A percentile compares a stretch with the other conserved stretches of the same genome.
phyloP scores from a whole-genome alignment of 2,888 invertebrate genomes.

The Lasioglossum morio region DNA sequence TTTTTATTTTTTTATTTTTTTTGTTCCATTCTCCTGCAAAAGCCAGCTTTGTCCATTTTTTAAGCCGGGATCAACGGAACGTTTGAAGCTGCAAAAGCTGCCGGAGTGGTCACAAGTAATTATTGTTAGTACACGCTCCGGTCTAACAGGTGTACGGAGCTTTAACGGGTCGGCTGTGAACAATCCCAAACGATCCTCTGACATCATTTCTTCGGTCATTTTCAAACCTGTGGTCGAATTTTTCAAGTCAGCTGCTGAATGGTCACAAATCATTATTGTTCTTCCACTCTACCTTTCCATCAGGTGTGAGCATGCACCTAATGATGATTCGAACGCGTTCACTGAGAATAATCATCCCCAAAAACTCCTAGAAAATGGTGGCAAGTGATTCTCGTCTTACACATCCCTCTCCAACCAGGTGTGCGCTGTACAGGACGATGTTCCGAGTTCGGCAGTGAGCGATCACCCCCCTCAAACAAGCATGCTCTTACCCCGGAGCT shows the following conservation, averaged over 20 bases:
- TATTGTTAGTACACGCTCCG: not conserved
- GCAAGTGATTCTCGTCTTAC: too few species aligned
- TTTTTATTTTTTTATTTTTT: not conserved
- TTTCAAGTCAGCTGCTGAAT: too few species aligned
- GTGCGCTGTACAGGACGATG: not conserved
- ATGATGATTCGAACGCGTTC: too few species aligned
- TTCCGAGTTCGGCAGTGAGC: not conserved
- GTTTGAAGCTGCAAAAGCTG: not conserved
- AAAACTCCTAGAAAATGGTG: too few species aligned
- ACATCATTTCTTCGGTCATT: too few species aligned
- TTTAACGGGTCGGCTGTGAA: not conserved
- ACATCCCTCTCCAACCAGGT: too few species aligned
- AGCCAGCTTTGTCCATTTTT: not conserved
- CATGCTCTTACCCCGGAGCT: not conserved
- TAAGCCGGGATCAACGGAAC: not conserved
- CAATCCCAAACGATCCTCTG: not conserved
- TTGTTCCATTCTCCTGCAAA: not conserved
- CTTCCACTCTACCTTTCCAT: too few species aligned
- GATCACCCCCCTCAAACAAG: not conserved
- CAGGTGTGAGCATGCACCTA: too few species aligned
- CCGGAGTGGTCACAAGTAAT: not conserved
- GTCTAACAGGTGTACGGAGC: not conserved
- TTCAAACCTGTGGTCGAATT: too few species aligned
- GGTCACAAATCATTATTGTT: not conserved
- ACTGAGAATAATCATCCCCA: too few species aligned